These are phyloP conservation scores for Leptatherina wallacei DNA, from an alignment of 2,797 vertebrate genomes.

Conservation along the genomic window DNA sequence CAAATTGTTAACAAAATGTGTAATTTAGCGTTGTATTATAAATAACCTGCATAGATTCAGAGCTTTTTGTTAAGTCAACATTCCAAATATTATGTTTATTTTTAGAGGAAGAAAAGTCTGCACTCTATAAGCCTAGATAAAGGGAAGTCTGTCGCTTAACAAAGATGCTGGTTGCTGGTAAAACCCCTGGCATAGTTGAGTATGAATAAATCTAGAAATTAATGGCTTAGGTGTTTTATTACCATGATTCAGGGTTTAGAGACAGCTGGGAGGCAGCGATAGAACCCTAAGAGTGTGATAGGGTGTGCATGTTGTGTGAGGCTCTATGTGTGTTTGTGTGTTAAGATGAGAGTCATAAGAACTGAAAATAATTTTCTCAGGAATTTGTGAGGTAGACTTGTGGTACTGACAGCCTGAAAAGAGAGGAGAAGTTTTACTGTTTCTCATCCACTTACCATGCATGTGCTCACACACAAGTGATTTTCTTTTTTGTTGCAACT, in stretches of 20 bases:
- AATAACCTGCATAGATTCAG: slow-evolving; percentile 22
- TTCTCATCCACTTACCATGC: slow-evolving; percentile 32
- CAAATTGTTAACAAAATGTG: slow-evolving; percentile 20
- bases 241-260: slow-evolving; percentile 67
- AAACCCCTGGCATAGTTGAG: slow-evolving; percentile 56
- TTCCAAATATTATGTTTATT: slow-evolving; percentile 33
- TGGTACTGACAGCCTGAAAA: slow-evolving; percentile 48
- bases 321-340: slow-evolving; percentile 55
- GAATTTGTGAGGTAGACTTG: slow-evolving; percentile 63
- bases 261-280: slow-evolving; percentile 69
- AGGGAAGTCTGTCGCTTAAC: slow-evolving; percentile 32
- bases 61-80: slow-evolving; percentile 25
- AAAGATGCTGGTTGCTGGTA: slow-evolving; percentile 46
- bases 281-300: slow-evolving; percentile 48
- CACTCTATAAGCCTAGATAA: slow-evolving; percentile 40
- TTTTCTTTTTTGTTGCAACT: slow-evolving; percentile 26
- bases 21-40: slow-evolving; percentile 22
- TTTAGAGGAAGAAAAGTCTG: slow-evolving; percentile 31
- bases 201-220: slow-evolving; percentile 71
- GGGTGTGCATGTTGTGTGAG: slow-evolving; percentile 30
- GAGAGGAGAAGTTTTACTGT: slow-evolving; percentile 48
- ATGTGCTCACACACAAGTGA: background rate
- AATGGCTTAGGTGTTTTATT: slow-evolving; percentile 71
- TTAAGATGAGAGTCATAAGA: slow-evolving; percentile 75
- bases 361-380: slow-evolving; percentile 78